Percentiles rank a stretch among this genome's conserved stretches.
phyloP scores from a whole-genome alignment of 2,888 invertebrate species.

The Rhingia campestris region DNA sequence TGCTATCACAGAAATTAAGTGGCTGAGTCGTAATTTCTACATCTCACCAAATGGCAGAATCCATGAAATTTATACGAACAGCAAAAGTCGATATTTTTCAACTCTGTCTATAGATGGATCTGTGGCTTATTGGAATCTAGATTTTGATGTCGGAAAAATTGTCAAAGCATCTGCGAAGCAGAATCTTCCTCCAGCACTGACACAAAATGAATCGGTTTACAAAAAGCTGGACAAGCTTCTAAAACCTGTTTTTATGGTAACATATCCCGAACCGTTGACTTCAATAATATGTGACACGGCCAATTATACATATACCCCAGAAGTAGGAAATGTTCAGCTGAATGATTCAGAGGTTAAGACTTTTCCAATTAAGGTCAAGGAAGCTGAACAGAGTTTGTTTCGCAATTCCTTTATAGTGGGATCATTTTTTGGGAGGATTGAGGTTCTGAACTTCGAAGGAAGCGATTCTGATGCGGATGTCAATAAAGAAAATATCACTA shows the following conservation, averaged over 20 bases:
- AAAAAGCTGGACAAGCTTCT: slow-evolving; percentile 85
- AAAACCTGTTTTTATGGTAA: slow-evolving; percentile 85
- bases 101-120: slow-evolving; percentile 87
- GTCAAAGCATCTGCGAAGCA: slow-evolving; percentile 75
- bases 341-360: slow-evolving; percentile 50
- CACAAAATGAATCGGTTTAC: slow-evolving; percentile 85
- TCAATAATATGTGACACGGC: slow-evolving; percentile 79
- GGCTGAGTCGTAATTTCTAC: slow-evolving; percentile 86
- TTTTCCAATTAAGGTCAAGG: slow-evolving; percentile 75
- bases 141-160: slow-evolving; percentile 75
- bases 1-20: slow-evolving; percentile 86
- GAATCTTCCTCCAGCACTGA: slow-evolving; percentile 85
- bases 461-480: slow-evolving; percentile 85
- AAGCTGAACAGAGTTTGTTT: slow-evolving; percentile 50
- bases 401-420: slow-evolving; percentile 77
- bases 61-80: slow-evolving; percentile 81
- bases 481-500: slow-evolving; percentile 84
- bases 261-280: slow-evolving; percentile 83
- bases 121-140: slow-evolving; percentile 89
- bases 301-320: slow-evolving; percentile 74
- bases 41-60: slow-evolving; percentile 86
- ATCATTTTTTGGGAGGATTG: slow-evolving; percentile 79
- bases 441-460: slow-evolving; percentile 86
- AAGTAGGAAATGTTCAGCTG: slow-evolving; percentile 50
- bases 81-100: slow-evolving; percentile 85